phyloP scores from a whole-genome alignment of 2,797 vertebrate genomes.

The Gymnoscopelus microlampas region DNA sequence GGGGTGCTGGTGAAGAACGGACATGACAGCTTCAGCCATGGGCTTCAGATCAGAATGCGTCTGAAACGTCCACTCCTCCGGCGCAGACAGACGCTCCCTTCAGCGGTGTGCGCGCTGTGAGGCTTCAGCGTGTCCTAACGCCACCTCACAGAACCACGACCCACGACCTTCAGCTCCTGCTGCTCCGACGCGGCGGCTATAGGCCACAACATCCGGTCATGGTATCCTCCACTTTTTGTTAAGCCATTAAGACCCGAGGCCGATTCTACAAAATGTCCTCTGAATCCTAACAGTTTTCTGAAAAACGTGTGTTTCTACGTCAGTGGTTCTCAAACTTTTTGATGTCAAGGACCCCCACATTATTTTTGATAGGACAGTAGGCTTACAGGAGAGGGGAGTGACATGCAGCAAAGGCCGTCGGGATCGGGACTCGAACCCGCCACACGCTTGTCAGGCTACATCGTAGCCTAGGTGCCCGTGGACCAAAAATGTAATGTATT shows the following conservation, averaged over 20 bases:
- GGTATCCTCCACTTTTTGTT: constrained; percentile 7
- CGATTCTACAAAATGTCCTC: no score
- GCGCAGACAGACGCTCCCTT: neutral
- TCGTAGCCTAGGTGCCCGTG: no score
- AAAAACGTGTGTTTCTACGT: no score
- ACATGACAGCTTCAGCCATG: constrained; percentile 36
- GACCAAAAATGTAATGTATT: no score
- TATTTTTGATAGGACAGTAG: no score
- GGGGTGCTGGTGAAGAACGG: constrained; percentile 28
- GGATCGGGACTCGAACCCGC: no score
- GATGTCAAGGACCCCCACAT: no score
- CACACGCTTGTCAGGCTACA: no score
- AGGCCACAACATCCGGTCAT: constrained; percentile 27
- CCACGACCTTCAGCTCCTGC: neutral
- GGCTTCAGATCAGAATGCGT: constrained; percentile 18
- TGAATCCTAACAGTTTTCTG: no score
- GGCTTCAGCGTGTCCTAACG: constrained; percentile 12
- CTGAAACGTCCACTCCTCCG: constrained; percentile 13
- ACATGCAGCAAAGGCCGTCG: no score
- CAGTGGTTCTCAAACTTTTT: no score
- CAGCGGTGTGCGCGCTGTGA: neutral
- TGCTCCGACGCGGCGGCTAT: constrained; percentile 13
- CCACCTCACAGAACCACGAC: constrained; percentile 14
- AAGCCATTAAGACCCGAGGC: neutral
- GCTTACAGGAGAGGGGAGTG: no score